Evolutionary conservation across 2,113 vertebrate species (phyloP), one percentile per base, ranked within the genome.

Genomic region (Rhizomys pruinosus): DNA sequence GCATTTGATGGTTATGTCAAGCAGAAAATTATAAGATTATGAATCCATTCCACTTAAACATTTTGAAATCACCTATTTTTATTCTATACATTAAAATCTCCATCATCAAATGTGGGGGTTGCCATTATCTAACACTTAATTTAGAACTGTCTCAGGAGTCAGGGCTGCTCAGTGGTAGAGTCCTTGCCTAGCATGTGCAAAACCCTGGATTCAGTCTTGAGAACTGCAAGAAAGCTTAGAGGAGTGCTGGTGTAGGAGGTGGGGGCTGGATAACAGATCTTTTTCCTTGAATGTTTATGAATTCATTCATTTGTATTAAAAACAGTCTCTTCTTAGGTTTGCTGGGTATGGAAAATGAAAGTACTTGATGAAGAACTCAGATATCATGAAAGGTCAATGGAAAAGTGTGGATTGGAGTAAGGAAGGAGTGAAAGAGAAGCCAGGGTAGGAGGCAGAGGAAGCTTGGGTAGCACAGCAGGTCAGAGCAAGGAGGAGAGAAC

Each of bases 1-100:
- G 57, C 88, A 82, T 94, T 95, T 94, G 52, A 78, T 93, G 66
- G 37, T 89, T 91, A 86, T 73, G 29, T 63, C 72, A 89, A 80
- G 29, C 25, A 91, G 34, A 79, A 90, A 42, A 87, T 44, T 73
- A 34, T 82, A 79, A 79, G 52, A 69, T 91, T 94, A 87, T 79
- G 93, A 95, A 90, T 64, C 19, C 4, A 87, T 92, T 44, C 76
- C 25, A 59, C 17, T 86, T 84, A 27, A 74, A 55, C 68, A 57
- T 17, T 68, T 84, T 39, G 29, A 94, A 91, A 68, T 0, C 20
- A 85, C 23, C 32, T 76, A 47, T 11, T 64, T 80, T 86, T 3
- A 11, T 93, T 84, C 68, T 39, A 64, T 20, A 71, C 27, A 85
- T 13, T 86, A 91, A 87, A 86, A 61, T 34, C 9, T 37, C 37